phyloP scores from a whole-genome alignment of 1,140 invertebrate species.

The Ceratina australensis region DNA sequence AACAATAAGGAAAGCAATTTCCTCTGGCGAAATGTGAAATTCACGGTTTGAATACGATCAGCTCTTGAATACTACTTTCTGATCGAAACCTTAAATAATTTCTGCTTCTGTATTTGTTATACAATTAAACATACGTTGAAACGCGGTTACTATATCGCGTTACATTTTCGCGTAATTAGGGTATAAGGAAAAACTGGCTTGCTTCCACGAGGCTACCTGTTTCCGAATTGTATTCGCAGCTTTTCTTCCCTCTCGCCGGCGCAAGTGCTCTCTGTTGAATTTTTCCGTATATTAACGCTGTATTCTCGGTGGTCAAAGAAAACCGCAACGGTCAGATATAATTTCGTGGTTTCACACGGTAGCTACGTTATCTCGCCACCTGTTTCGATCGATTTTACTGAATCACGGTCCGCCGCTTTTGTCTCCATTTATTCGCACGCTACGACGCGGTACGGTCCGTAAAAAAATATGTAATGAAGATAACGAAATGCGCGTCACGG shows the following conservation, averaged over 20 bases:
- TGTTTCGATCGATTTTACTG: conserved; percentile 22
- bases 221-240: neutral
- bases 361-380: neutral
- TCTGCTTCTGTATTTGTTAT: too few species aligned
- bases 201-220: neutral
- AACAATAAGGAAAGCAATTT: neutral
- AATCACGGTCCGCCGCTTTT: neutral
- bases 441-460: neutral
- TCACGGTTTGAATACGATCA: too few species aligned
- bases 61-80: neutral
- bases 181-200: conserved; percentile 39
- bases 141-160: conserved; percentile 35
- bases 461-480: conserved; percentile 23
- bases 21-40: too few species aligned
- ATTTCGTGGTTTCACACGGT: conserved; percentile 39
- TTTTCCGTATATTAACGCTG: conserved; percentile 56
- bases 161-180: conserved; percentile 59
- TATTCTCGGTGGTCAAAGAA: conserved; percentile 30
- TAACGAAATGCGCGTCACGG: conserved; percentile 25
- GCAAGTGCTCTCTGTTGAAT: conserved; percentile 14
- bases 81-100: neutral
- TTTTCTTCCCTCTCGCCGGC: neutral
- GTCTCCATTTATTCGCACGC: neutral
- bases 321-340: conserved; percentile 33
- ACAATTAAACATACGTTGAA: conserved; percentile 38